Conservation (phyloP, 2,888 invertebrate genomes). For the Heliconius sara region DNA sequence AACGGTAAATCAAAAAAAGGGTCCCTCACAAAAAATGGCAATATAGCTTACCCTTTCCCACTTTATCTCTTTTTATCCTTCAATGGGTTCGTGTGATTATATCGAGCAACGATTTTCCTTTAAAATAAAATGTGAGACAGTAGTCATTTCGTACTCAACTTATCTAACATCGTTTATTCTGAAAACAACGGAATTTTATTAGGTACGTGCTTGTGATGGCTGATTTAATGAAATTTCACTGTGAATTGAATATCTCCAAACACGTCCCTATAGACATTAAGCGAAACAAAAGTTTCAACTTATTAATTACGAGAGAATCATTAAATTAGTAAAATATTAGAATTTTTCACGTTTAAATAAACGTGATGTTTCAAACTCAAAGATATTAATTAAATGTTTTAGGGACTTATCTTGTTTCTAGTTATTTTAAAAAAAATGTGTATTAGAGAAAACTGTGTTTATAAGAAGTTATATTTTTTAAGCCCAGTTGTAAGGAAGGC, state of each 20-base stretch:
- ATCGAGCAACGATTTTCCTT: neutral
- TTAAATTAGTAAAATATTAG: neutral
- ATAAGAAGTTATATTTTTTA: too few relatives aligned
- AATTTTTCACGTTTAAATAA: neutral
- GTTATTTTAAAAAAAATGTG: too few relatives aligned
- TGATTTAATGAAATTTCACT: slow-evolving; percentile 34
- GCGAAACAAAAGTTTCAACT: neutral
- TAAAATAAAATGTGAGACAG: slow-evolving; percentile 14
- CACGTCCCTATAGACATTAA: slow-evolving; percentile 7
- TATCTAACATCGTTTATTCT: slow-evolving; percentile 22
- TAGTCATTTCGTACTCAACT: slow-evolving; percentile 2
- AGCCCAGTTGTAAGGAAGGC: too few relatives aligned
- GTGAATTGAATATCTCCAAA: slow-evolving; percentile 10
- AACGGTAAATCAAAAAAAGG: too few relatives aligned
- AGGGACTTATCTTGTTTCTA: too few relatives aligned
- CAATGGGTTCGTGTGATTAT: neutral
- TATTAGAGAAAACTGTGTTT: too few relatives aligned
- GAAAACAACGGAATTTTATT: slow-evolving; percentile 32
- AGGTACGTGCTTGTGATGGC: slow-evolving; percentile 33
- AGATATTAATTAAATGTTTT: too few relatives aligned
- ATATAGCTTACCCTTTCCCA: neutral
- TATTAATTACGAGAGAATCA: neutral
- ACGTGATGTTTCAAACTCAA: neutral
- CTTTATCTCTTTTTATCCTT: neutral
- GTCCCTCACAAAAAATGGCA: too few relatives aligned